Percentiles rank a stretch among this genome's conserved stretches.
Conservation (phyloP, 2,113 vertebrate genomes). For the Rhynchomys soricoides region DNA sequence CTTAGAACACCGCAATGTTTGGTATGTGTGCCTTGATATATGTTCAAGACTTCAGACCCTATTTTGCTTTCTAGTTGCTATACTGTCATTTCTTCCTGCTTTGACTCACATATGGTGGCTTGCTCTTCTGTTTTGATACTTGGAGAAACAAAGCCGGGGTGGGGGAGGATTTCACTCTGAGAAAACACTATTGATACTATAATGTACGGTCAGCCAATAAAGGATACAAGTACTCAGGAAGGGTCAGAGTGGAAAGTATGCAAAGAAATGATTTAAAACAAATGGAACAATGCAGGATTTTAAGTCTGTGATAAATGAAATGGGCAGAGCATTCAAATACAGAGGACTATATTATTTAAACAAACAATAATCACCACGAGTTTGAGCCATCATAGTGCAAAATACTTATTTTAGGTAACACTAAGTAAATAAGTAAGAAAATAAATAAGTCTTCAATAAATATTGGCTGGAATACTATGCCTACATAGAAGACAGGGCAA, state of each 20-base stretch:
- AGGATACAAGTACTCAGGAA: not conserved
- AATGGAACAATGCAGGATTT: not conserved
- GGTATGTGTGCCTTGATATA: not conserved
- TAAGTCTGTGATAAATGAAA: not conserved
- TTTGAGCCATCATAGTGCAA: not conserved
- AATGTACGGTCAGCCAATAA: not conserved
- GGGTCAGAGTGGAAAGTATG: not conserved
- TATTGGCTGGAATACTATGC: not conserved
- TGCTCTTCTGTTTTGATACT: not conserved
- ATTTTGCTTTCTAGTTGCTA: not conserved
- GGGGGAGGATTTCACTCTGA: not conserved
- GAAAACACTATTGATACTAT: not conserved
- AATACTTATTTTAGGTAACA: not conserved
- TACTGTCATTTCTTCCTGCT: not conserved
- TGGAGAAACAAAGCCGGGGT: not conserved
- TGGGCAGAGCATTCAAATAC: not conserved
- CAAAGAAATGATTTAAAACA: not conserved
- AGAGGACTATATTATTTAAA: constrained; percentile 2
- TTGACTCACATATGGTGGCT: not conserved
- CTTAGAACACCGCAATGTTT: not conserved
- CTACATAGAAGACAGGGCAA: not conserved
- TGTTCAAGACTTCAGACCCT: not conserved
- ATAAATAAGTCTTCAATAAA: not conserved
- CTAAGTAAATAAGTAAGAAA: not conserved
- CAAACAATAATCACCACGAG: not conserved